Conservation (phyloP, 37 sponge, comb jelly and placozoan genomes). For the Aphrocallistes beatrix region DNA sequence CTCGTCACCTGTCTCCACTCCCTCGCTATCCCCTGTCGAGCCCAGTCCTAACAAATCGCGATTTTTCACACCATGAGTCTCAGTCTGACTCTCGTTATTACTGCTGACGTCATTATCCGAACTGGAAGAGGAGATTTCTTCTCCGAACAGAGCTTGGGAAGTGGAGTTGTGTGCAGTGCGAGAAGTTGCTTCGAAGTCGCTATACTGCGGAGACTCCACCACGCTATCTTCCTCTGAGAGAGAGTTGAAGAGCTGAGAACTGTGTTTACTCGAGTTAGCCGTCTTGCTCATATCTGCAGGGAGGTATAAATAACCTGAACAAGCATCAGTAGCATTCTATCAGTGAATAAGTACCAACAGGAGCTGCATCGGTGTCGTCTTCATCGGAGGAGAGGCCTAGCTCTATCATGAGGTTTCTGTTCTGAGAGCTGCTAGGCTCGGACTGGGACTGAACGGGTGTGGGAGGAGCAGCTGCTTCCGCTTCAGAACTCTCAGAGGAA, state of each 20-base stretch:
- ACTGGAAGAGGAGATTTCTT: not conserved
- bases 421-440: not conserved
- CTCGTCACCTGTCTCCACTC: not conserved
- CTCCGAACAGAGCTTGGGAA: slow-evolving; percentile 8
- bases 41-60: not conserved
- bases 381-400: not conserved
- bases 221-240: not conserved
- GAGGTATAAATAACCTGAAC: too few species aligned
- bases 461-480: not conserved
- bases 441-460: not conserved
- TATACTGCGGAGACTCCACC: not conserved
- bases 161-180: not conserved
- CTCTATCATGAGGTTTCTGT: slow-evolving; percentile 8
- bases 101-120: not conserved
- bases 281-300: too few species aligned
- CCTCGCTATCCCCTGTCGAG: not conserved
- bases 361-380: too few species aligned
- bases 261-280: not conserved
- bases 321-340: too few species aligned
- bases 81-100: not conserved
- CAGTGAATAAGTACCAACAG: too few species aligned
- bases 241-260: not conserved
- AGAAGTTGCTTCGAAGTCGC: not conserved
- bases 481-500: not conserved
- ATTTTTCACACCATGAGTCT: not conserved